These are phyloP conservation scores for Epinephelus moara DNA, from an alignment of 2,113 vertebrate species.

Conservation along the genomic window DNA sequence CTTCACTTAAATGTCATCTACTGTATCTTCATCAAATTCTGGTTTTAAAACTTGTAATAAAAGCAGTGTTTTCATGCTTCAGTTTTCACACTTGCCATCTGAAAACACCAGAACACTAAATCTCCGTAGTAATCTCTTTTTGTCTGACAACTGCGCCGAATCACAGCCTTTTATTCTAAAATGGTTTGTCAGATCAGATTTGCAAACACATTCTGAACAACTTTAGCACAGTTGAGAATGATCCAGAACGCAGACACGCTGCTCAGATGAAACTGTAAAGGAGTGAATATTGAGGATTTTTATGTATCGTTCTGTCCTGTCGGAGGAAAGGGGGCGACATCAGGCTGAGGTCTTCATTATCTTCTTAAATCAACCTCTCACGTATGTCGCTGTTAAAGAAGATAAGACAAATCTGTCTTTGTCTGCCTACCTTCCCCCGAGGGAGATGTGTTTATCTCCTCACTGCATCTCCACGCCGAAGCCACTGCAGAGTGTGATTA, in stretches of 20 bases:
- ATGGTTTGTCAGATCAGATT: slow-evolving; percentile 19
- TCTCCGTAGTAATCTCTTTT: slow-evolving; percentile 7
- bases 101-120: slow-evolving; percentile 4
- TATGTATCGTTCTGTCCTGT: neutral
- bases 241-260: neutral
- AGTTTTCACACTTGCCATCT: neutral
- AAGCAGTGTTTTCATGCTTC: neutral
- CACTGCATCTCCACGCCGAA: slow-evolving; percentile 52
- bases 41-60: neutral
- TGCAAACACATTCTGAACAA: slow-evolving; percentile 8
- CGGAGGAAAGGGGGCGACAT: slow-evolving; percentile 11
- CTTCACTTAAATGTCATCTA: neutral
- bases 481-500: slow-evolving; percentile 52
- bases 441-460: slow-evolving; percentile 62
- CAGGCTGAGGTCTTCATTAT: slow-evolving; percentile 54
- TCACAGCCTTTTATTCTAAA: slow-evolving; percentile 23
- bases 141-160: slow-evolving; percentile 4
- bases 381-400: slow-evolving; percentile 45
- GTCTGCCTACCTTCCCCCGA: slow-evolving; percentile 37
- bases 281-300: slow-evolving; percentile 7
- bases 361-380: slow-evolving; percentile 60
- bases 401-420: slow-evolving; percentile 64
- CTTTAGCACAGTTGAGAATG: neutral
- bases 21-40: neutral
- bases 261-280: neutral